phyloP scores from a whole-genome alignment of 2,888 invertebrate genomes.

The Merodon equestris region DNA sequence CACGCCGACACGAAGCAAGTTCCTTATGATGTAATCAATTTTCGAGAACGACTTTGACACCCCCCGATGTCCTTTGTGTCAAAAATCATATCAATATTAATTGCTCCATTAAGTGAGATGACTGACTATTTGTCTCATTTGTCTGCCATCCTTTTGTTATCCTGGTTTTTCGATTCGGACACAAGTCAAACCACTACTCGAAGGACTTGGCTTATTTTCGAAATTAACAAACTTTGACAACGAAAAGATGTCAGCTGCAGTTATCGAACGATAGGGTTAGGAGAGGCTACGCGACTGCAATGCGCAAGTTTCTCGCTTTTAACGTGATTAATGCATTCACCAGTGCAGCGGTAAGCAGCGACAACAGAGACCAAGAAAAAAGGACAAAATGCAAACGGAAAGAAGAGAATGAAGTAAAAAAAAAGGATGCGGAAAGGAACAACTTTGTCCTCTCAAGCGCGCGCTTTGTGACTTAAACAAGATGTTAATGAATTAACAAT shows the following conservation, averaged over 20 bases:
- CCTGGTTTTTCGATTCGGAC: neutral
- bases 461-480: constrained; percentile 23
- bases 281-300: constrained; percentile 48
- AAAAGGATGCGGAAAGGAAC: too few relatives aligned
- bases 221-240: constrained; percentile 50
- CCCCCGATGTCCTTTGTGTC: constrained; percentile 14
- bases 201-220: constrained; percentile 31
- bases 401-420: too few relatives aligned
- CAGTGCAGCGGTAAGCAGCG: neutral
- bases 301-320: constrained; percentile 61
- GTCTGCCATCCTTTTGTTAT: constrained; percentile 16
- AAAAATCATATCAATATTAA: constrained; percentile 67
- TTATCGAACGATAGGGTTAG: constrained; percentile 2
- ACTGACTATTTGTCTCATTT: constrained; percentile 24
- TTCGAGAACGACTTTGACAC: constrained; percentile 17
- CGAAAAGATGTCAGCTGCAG: constrained; percentile 36
- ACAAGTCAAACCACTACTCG: neutral
- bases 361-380: too few relatives aligned
- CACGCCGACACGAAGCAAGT: constrained; percentile 1
- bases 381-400: too few relatives aligned
- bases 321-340: constrained; percentile 55
- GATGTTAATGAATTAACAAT: constrained; percentile 49
- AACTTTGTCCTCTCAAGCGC: constrained; percentile 1
- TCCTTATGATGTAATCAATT: constrained; percentile 46
- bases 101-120: constrained; percentile 52